Conservation (phyloP, 2,797 vertebrate species). For the Poecile montanus region DNA sequence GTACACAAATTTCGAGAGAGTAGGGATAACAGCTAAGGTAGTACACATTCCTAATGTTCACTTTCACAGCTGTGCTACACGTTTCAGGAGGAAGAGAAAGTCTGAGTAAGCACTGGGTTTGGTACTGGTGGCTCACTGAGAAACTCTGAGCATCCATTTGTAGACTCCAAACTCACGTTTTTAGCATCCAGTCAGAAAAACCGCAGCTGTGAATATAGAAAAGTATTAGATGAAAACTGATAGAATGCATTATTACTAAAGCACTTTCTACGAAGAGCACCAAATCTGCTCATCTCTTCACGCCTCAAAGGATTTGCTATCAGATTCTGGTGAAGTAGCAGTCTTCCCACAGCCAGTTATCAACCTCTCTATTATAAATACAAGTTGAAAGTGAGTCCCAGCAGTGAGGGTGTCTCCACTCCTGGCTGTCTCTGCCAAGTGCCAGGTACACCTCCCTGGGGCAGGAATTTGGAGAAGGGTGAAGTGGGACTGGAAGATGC, state of each 20-base stretch:
- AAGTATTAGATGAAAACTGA: neutral
- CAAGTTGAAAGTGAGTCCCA: neutral
- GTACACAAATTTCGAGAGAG: slow-evolving; percentile 84
- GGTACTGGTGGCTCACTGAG: slow-evolving; percentile 85
- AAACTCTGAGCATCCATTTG: slow-evolving; percentile 79
- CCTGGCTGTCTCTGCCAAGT: neutral
- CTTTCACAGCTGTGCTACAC: slow-evolving; percentile 98
- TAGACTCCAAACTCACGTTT: slow-evolving; percentile 79
- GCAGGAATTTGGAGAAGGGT: neutral
- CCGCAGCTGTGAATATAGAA: slow-evolving; percentile 74
- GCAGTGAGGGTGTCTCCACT: neutral
- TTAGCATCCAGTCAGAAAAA: slow-evolving; percentile 86
- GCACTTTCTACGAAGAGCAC: neutral
- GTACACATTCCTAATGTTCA: slow-evolving; percentile 92
- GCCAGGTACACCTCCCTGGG: neutral
- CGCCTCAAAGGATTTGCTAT: neutral
- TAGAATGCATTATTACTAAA: neutral
- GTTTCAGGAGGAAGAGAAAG: slow-evolving; percentile 85
- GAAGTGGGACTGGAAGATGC: neutral
- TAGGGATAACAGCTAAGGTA: slow-evolving; percentile 90
- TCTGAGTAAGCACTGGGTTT: slow-evolving; percentile 81
- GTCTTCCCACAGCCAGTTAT: neutral
- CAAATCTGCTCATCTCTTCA: neutral
- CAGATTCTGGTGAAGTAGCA: neutral
- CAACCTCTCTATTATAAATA: neutral